Base-by-base conservation (phyloP, 2,113 vertebrate genomes). In the Trematocara variabile region DNA sequence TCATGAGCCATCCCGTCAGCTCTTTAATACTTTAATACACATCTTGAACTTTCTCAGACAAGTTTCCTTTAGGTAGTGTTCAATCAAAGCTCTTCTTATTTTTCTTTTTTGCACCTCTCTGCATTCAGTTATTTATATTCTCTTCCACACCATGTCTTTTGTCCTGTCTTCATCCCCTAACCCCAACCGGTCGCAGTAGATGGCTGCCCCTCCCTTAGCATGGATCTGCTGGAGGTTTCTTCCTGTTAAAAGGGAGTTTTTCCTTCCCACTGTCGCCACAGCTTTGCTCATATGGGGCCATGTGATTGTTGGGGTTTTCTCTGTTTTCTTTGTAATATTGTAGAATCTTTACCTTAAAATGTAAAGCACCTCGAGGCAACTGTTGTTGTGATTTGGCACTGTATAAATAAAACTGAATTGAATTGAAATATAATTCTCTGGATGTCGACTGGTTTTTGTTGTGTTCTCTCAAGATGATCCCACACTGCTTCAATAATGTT, bases 111-210 rank as follows among this genome's bases (percentile, higher is more conserved):
- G 58, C 2, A 0, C 58, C 1, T 63, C 33, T 37, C 9, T 63
- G 58, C 58, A 63, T 37, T 63, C 18, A 63, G 33, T 63, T 63
- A 63, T 63, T 63, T 34, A 63, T 5, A 3, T 63, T 63, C 33
- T 37, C 58, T 37, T 63, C 18, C 33, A 63, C 33, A 63, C 33
- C 58, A 37, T 37, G 33, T 63, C 0, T 0, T 37, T 63, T 2
- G 18, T 37, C 18, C 58, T 34, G 16, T n/a, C 16, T 60, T 11
- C 2, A 6, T 60, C 16, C 1, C 30, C 3, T 34, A n/a, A 60
- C 16, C 56, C 30, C 56, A 60, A 60, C 56, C 5, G 1, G 28
- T 60, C 1, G 5, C 2, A 6, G 56, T 4, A 63, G 58, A 63
- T 34, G 3, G 56, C 8, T 1, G 18, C 58, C 58, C 58, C 58